These are phyloP conservation scores for Dicycla oo DNA, from an alignment of 2,888 invertebrate species.

Conservation along the genomic window DNA sequence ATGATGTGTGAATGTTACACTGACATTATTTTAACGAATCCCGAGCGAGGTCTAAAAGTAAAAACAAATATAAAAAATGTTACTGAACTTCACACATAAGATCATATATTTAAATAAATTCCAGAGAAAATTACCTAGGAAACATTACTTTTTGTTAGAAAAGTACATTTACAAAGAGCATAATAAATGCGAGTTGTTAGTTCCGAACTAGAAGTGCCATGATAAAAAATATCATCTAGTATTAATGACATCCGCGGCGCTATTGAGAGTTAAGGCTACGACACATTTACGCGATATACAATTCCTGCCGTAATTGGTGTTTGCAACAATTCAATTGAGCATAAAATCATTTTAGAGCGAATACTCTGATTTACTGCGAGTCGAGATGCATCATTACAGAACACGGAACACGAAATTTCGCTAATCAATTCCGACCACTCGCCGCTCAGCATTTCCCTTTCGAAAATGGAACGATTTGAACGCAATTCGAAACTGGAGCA, in stretches of 20 bases:
- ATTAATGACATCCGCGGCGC: slow-evolving; percentile 65
- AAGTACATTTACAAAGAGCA: slow-evolving; percentile 49
- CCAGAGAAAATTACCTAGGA: slow-evolving; percentile 43
- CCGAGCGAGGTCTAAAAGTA: slow-evolving; percentile 6
- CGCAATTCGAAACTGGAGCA: slow-evolving; percentile 37
- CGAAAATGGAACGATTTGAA: slow-evolving; percentile 43
- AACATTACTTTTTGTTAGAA: slow-evolving; percentile 47
- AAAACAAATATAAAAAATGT: slow-evolving; percentile 14
- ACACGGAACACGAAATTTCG: slow-evolving; percentile 41
- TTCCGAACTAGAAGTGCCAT: slow-evolving; percentile 41
- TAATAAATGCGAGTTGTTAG: slow-evolving; percentile 57
- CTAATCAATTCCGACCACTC: slow-evolving; percentile 42
- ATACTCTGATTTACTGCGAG: slow-evolving; percentile 27
- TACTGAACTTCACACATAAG: slow-evolving; percentile 32
- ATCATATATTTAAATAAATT: slow-evolving; percentile 45
- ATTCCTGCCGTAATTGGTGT: neutral
- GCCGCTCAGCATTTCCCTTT: slow-evolving; percentile 33
- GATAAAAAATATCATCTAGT: slow-evolving; percentile 64
- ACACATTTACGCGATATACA: slow-evolving; percentile 17
- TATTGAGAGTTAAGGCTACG: slow-evolving; percentile 37
- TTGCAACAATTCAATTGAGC: slow-evolving; percentile 16
- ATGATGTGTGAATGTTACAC: neutral
- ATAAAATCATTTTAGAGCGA: slow-evolving; percentile 10
- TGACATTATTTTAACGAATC: slow-evolving; percentile 1
- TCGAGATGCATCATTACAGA: slow-evolving; percentile 36